Percentiles rank a stretch among this genome's conserved stretches.
Conservation (phyloP, 1,140 invertebrate species). For the Helicoverpa zea region DNA sequence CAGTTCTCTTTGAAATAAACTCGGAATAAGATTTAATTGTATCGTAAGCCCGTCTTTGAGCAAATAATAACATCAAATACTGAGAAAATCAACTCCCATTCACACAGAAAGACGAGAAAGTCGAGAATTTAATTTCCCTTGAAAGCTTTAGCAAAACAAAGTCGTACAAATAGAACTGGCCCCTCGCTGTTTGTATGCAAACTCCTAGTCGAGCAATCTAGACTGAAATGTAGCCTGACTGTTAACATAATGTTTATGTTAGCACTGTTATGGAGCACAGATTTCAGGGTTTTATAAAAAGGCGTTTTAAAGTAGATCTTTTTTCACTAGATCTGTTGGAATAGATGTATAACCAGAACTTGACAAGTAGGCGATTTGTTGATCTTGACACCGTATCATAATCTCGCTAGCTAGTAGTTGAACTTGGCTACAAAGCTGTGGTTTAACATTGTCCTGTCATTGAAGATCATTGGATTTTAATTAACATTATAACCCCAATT, state of each 20-base stretch:
- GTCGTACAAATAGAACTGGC: conserved; percentile 8
- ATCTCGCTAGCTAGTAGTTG: no score
- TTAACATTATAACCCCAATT: no score
- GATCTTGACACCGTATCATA: no score
- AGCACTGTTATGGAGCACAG: not conserved
- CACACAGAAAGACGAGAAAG: not conserved
- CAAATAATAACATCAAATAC: conserved; percentile 3
- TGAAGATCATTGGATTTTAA: no score
- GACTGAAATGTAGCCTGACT: not conserved
- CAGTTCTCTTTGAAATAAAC: not conserved
- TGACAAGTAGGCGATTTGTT: no score
- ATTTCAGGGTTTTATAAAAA: not conserved
- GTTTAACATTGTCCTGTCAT: no score
- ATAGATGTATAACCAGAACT: no score
- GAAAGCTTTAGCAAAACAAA: conserved; percentile 13
- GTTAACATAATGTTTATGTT: not conserved
- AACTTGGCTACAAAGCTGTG: no score
- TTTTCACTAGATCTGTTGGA: no score
- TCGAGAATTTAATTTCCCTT: conserved; percentile 8
- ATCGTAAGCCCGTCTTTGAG: conserved; percentile 7
- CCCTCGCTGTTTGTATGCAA: not conserved
- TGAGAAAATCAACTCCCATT: not conserved
- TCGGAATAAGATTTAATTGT: conserved; percentile 25
- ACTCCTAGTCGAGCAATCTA: not conserved
- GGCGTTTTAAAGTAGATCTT: no score